phyloP scores from a whole-genome alignment of 2,797 vertebrate species.

The Lacerta bilineata region DNA sequence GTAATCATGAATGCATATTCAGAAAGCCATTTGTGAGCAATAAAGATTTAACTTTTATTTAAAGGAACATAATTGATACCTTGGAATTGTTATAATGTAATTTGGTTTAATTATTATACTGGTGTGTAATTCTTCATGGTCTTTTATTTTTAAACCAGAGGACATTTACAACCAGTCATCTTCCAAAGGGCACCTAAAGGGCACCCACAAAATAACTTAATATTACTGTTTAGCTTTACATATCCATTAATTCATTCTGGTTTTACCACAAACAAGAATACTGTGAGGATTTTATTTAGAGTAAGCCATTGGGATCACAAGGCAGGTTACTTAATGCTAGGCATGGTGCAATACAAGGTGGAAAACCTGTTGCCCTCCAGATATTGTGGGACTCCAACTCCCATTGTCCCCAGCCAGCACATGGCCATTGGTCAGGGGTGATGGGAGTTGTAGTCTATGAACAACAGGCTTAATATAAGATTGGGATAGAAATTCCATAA shows the following conservation, averaged over 20 bases:
- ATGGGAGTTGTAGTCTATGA: neutral
- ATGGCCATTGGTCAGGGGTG: neutral
- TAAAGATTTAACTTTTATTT: conserved; percentile 31
- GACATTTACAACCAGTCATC: neutral
- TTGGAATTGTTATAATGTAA: conserved; percentile 21
- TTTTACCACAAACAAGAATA: neutral
- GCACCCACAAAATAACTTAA: neutral
- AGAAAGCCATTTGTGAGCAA: conserved; percentile 1
- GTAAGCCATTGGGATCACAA: neutral
- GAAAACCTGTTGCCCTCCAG: neutral
- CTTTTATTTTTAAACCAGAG: conserved; percentile 23
- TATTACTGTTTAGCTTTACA: neutral
- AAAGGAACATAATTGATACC: neutral
- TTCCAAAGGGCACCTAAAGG: conserved; percentile 1
- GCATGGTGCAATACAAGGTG: neutral
- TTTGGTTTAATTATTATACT: conserved; percentile 22
- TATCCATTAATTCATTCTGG: neutral
- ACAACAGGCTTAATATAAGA: neutral
- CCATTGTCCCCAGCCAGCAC: neutral
- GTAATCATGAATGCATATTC: conserved; percentile 12
- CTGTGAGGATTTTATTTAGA: neutral
- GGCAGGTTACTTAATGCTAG: neutral
- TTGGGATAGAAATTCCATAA: too few relatives aligned
- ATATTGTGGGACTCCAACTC: neutral
- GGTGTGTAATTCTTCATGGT: conserved; percentile 6